Evolutionary conservation across 2,113 vertebrate species (phyloP), one percentile per base, ranked within the genome.

Genomic region (Aythya baeri): DNA sequence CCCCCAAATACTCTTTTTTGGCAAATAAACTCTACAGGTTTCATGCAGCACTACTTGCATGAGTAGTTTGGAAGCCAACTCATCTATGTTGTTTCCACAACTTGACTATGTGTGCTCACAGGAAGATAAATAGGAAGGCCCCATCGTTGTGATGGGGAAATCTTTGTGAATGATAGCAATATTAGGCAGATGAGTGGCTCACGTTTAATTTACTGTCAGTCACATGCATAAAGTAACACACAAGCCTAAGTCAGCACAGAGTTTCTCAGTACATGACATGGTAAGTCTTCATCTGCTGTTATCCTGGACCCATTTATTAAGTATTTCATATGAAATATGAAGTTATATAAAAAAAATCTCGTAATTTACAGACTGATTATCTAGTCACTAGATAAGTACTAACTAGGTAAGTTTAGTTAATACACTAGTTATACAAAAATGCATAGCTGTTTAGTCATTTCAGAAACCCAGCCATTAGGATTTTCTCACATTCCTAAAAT

Each of bases 251-350:
- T 25, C 72, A 62, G 58, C 79, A 87, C 23, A 25, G 43, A 7
- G 6, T 8, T 49, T 44, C 44, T 66, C 13, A 3, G 44, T 6
- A 16, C 10, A 6, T 6, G 10, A 10, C 13, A 1, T 36, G 75
- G 0, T 12, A 65, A 81, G 18, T 34, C 17, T 36, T 46, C 2
- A 0, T 6, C 14, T 0, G 2, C 17, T 8, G 1, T 29, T 32
- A 52, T 1, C 36, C 50, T 41, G 49, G 21, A 71, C 38, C 13
- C 3, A 26, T 38, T 23, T 23, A 70, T 15, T 20, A 31, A 3
- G 5, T 23, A 27, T 36, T 22, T 81, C 46, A 22, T 49, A 49
- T 6, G 46, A 49, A 49, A 49, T 49, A 49, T 22, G 21, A 49
- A 49, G 46, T 22, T 49, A 22, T 21, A 49, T 49, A 71, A 80